Percentiles rank a stretch among this genome's conserved stretches.
Conservation (phyloP, 2,113 vertebrate genomes). For the Hydrochoerus hydrochaeris region DNA sequence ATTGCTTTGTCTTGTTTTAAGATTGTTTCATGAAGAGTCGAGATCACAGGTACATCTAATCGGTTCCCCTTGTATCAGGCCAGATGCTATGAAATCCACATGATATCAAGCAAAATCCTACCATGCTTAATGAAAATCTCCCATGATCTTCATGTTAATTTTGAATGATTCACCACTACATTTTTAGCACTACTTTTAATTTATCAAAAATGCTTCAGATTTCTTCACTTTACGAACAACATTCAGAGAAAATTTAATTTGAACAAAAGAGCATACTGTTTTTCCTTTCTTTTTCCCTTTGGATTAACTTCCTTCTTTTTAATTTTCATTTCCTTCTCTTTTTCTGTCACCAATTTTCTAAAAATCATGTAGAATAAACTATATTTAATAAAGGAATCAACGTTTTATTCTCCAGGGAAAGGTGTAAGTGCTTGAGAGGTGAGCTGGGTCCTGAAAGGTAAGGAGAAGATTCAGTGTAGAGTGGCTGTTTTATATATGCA, state of each 20-base stretch:
- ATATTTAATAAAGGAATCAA: background rate
- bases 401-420: background rate
- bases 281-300: background rate
- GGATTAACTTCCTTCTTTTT: background rate
- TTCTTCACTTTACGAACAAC: background rate
- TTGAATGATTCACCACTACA: background rate
- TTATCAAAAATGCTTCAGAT: background rate
- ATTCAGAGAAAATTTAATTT: background rate
- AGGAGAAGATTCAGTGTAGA: background rate
- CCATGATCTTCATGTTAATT: background rate
- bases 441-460: background rate
- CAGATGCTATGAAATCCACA: background rate
- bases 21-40: background rate
- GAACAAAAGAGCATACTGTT: background rate
- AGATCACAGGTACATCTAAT: background rate
- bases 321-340: accelerated
- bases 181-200: background rate
- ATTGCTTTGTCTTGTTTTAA: background rate
- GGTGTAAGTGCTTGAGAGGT: background rate
- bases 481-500: background rate
- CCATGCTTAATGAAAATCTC: background rate
- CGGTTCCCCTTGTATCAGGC: background rate
- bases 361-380: background rate
- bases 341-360: background rate
- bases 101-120: background rate